Conservation (phyloP, 2,113 vertebrate species). For the Mobula hypostoma region DNA sequence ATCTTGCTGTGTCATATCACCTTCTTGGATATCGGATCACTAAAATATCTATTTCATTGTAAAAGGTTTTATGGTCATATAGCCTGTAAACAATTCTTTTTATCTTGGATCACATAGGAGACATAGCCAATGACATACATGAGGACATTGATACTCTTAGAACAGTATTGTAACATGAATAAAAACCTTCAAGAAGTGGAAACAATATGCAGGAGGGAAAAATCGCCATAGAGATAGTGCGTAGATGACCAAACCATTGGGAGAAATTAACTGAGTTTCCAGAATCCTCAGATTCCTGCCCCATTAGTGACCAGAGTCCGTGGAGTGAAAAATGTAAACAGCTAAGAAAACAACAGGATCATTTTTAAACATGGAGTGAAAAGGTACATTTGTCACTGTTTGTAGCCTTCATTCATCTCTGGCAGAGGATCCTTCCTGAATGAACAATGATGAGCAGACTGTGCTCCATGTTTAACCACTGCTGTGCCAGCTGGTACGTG, state of each 20-base stretch:
- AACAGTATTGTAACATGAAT: neutral
- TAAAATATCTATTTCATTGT: neutral
- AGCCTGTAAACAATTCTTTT: neutral
- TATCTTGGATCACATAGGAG: neutral
- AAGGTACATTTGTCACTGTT: neutral
- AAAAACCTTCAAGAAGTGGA: neutral
- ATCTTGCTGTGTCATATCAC: neutral
- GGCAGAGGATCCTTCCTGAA: neutral
- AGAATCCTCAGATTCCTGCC: neutral
- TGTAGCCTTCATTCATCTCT: neutral
- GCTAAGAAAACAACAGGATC: neutral
- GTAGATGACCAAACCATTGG: neutral
- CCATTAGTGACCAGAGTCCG: neutral
- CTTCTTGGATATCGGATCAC: neutral
- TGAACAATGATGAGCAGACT: neutral
- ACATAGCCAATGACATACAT: neutral
- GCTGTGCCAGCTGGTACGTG: neutral
- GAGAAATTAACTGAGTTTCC: neutral
- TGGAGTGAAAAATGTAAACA: conserved; percentile 1
- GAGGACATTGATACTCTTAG: neutral
- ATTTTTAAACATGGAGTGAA: neutral
- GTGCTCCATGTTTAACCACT: neutral
- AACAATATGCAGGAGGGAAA: neutral
- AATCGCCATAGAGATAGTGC: neutral
- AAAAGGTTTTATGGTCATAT: neutral